phyloP scores from a whole-genome alignment of 2,888 invertebrate species.

The Cepaea hortensis region DNA sequence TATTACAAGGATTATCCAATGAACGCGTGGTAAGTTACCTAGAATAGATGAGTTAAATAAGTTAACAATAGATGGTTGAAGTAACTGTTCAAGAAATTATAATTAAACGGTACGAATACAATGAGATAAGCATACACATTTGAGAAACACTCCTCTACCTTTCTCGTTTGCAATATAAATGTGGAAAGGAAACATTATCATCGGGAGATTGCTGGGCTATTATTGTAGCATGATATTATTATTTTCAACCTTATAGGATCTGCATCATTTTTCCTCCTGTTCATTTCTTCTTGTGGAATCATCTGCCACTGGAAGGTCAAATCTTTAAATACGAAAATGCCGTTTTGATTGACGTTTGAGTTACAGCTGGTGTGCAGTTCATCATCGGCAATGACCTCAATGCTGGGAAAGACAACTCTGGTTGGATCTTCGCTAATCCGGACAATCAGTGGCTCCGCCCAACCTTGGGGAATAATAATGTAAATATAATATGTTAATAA shows the following conservation, averaged over 20 bases:
- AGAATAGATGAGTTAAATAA: too few species aligned
- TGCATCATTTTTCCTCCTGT: constrained; percentile 34
- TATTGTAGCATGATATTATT: too few species aligned
- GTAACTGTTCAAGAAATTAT: too few species aligned
- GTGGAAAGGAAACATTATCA: neutral
- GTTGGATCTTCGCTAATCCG: constrained; percentile 45
- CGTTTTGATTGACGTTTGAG: constrained; percentile 42
- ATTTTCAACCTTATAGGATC: constrained; percentile 47
- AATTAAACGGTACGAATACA: too few species aligned
- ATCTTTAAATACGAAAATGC: constrained; percentile 40
- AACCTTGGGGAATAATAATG: constrained; percentile 35
- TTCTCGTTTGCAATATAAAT: neutral
- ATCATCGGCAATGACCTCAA: constrained; percentile 48
- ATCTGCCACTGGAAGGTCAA: constrained; percentile 47
- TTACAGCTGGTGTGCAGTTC: constrained; percentile 21
- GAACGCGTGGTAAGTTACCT: too few species aligned
- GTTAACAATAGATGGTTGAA: too few species aligned
- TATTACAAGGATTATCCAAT: too few species aligned
- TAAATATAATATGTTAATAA: neutral
- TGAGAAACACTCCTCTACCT: too few species aligned
- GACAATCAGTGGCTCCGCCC: constrained; percentile 51
- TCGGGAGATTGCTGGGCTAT: neutral
- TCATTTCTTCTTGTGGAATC: constrained; percentile 25
- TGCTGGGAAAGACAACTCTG: constrained; percentile 50
- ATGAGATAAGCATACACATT: too few species aligned